Conservation (phyloP, 2,113 vertebrate genomes). For the Archocentrus centrarchus region DNA sequence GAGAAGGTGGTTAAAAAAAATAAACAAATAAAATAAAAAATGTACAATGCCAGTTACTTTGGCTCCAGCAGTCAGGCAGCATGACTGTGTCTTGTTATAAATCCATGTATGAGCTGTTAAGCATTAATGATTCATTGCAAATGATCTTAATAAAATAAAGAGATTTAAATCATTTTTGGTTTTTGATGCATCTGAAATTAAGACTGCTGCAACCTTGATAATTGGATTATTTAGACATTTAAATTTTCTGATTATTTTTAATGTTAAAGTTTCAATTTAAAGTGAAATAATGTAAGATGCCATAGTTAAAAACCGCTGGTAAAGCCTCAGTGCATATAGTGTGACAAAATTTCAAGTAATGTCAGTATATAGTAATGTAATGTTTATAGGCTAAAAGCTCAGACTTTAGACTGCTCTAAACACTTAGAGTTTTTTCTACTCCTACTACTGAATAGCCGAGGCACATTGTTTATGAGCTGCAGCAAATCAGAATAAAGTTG, state of each 20-base stretch:
- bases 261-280: not conserved
- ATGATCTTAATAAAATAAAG: not conserved
- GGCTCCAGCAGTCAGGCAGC: not conserved
- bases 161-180: not conserved
- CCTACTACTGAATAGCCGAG: not conserved
- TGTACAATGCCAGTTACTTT: not conserved
- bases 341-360: no score
- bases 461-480: not conserved
- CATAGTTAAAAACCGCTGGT: not conserved
- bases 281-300: not conserved
- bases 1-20: not conserved
- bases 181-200: not conserved
- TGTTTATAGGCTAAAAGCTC: not conserved
- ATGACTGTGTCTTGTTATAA: not conserved
- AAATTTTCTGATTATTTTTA: not conserved
- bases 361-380: no score
- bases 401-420: no score
- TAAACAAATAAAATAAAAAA: not conserved
- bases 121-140: not conserved
- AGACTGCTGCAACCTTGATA: not conserved
- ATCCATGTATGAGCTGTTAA: not conserved
- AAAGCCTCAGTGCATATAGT: not conserved
- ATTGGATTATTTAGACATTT: not conserved
- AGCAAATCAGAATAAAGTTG: slow-evolving; percentile 1
- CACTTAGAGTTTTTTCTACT: not conserved